A percentile compares a stretch with the other conserved stretches of the same genome.
Conservation (phyloP, 2,113 vertebrate species). For the human (Homo sapiens) region DNA sequence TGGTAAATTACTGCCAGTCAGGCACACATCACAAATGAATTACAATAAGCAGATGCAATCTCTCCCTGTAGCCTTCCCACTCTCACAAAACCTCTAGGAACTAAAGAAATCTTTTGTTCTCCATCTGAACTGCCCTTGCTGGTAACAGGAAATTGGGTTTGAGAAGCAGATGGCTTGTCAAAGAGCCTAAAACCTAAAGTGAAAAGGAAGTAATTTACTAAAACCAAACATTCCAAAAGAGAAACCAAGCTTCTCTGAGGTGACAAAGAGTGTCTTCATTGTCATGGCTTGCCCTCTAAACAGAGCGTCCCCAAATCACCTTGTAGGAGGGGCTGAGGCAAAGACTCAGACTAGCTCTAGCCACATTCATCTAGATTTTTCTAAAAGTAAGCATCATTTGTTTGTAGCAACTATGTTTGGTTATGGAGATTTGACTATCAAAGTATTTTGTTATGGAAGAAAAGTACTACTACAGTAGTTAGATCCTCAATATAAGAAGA, state of each 20-base stretch:
- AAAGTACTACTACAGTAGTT: conserved; percentile 1
- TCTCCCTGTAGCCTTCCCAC: conserved; percentile 38
- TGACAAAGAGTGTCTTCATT: conserved; percentile 9
- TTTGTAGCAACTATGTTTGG: not conserved
- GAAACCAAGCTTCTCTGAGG: conserved; percentile 41
- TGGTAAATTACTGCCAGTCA: conserved; percentile 50
- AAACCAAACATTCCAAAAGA: conserved; percentile 57
- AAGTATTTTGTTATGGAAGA: conserved; percentile 29
- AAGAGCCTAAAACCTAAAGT: conserved; percentile 65
- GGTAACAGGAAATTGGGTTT: conserved; percentile 40
- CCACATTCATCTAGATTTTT: conserved; percentile 11
- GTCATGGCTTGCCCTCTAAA: not conserved
- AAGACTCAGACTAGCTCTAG: conserved; percentile 12
- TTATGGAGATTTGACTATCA: not conserved
- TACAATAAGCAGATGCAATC: conserved; percentile 60
- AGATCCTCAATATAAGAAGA: not conserved
- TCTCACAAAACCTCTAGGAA: conserved; percentile 57
- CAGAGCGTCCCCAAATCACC: not conserved
- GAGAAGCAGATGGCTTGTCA: conserved; percentile 66
- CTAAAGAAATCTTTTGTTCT: conserved; percentile 59
- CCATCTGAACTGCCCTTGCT: conserved; percentile 56
- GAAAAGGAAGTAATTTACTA: conserved; percentile 61
- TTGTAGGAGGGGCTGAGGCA: not conserved
- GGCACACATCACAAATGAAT: conserved; percentile 60
- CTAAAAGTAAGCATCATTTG: conserved; percentile 21